Conservation (phyloP, 1,140 invertebrate species). For the Anadara kagoshimensis region DNA sequence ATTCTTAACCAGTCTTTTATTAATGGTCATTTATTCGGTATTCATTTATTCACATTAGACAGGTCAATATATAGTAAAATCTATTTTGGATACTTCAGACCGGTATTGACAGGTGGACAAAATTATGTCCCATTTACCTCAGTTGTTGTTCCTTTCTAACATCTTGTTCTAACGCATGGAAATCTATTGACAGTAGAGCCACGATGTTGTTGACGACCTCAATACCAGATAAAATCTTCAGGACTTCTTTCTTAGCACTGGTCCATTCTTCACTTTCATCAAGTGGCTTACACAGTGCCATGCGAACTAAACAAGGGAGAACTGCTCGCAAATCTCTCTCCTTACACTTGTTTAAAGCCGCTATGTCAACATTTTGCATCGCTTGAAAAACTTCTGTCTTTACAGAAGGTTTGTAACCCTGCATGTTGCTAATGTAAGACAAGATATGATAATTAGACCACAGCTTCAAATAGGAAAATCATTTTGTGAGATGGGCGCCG, state of each 20-base stretch:
- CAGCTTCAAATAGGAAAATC: background rate
- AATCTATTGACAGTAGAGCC: conserved; percentile 93
- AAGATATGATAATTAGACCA: background rate
- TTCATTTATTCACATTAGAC: too few relatives aligned
- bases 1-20: too few relatives aligned
- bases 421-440: conserved; percentile 25
- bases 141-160: conserved; percentile 94
- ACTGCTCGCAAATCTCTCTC: conserved; percentile 89
- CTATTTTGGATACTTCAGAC: too few relatives aligned
- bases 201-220: conserved; percentile 96
- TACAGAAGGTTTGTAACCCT: conserved; percentile 49
- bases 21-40: too few relatives aligned
- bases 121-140: conserved; percentile 77
- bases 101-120: too few relatives aligned
- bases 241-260: conserved; percentile 88
- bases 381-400: conserved; percentile 78
- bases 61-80: too few relatives aligned
- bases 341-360: conserved; percentile 80
- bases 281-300: conserved; percentile 91
- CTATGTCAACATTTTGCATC: conserved; percentile 86
- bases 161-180: conserved; percentile 92
- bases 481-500: conserved; percentile 9
- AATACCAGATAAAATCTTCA: conserved; percentile 91
- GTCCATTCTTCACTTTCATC: conserved; percentile 89
- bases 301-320: conserved; percentile 91